Conservation (phyloP, 2,113 vertebrate species). For the Oreochromis aureus region DNA sequence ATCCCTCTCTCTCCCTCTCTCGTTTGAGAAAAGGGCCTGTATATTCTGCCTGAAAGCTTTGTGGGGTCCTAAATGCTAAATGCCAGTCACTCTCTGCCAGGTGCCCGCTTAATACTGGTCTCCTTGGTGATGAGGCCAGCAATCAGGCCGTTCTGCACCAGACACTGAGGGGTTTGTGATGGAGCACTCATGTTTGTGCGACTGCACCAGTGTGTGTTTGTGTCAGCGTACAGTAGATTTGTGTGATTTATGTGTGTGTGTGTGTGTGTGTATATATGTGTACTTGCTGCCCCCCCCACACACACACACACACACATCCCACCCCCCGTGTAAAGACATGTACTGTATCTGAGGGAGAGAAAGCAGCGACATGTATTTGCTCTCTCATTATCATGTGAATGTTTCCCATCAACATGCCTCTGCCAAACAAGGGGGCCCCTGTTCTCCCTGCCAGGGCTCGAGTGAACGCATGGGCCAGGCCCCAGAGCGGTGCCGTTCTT, state of each 20-base stretch:
- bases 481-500: slow-evolving; percentile 37
- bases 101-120: slow-evolving; percentile 63
- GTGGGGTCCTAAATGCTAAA: slow-evolving; percentile 60
- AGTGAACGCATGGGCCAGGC: slow-evolving; percentile 21
- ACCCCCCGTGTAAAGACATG: neutral
- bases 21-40: slow-evolving; percentile 31
- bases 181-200: slow-evolving; percentile 7
- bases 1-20: neutral
- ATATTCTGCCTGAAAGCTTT: slow-evolving; percentile 52
- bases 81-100: slow-evolving; percentile 62
- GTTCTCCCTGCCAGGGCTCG: slow-evolving; percentile 55
- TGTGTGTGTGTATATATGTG: neutral
- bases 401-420: slow-evolving; percentile 56
- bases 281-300: neutral
- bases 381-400: slow-evolving; percentile 74
- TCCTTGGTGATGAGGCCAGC: slow-evolving; percentile 70
- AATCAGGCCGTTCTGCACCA: slow-evolving; percentile 55
- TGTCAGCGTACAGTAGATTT: slow-evolving; percentile 18
- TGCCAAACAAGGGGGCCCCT: slow-evolving; percentile 70
- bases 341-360: neutral
- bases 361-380: neutral
- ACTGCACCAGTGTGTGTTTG: neutral
- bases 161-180: slow-evolving; percentile 66
- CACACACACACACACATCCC: neutral
- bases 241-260: neutral